Evolutionary conservation across 2,797 vertebrate genomes (phyloP).

Genomic region (Sebastes diploproa): DNA sequence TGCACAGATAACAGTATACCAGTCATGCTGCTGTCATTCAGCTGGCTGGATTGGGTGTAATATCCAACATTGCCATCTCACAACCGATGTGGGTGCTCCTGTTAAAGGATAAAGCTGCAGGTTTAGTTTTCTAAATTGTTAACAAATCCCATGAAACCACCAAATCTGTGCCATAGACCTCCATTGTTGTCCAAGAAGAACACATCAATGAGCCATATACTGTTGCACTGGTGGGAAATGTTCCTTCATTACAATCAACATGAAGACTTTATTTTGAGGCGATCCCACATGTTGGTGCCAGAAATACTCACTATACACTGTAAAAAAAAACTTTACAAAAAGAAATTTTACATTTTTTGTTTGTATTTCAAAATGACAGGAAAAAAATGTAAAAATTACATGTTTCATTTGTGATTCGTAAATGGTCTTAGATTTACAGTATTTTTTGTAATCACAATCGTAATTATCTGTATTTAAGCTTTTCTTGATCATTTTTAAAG

Average conservation of each 20-base stretch:
- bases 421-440: too few species aligned
- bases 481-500: too few species aligned
- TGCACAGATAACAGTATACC: constrained; percentile 26
- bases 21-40: constrained; percentile 34
- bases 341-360: too few species aligned
- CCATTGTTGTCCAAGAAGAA: background rate
- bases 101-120: background rate
- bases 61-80: background rate
- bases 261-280: background rate
- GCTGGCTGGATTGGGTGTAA: background rate
- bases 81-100: background rate
- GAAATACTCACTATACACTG: background rate
- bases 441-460: too few species aligned
- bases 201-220: background rate
- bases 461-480: too few species aligned
- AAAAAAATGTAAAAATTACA: too few species aligned
- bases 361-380: too few species aligned
- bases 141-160: background rate
- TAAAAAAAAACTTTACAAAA: too few species aligned
- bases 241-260: background rate
- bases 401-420: too few species aligned
- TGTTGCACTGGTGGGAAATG: background rate
- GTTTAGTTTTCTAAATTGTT: background rate
- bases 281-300: too few species aligned
- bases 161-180: background rate